These are phyloP conservation scores for Hippoglossus stenolepis DNA, from an alignment of 2,113 vertebrate species.

Conservation along the genomic window DNA sequence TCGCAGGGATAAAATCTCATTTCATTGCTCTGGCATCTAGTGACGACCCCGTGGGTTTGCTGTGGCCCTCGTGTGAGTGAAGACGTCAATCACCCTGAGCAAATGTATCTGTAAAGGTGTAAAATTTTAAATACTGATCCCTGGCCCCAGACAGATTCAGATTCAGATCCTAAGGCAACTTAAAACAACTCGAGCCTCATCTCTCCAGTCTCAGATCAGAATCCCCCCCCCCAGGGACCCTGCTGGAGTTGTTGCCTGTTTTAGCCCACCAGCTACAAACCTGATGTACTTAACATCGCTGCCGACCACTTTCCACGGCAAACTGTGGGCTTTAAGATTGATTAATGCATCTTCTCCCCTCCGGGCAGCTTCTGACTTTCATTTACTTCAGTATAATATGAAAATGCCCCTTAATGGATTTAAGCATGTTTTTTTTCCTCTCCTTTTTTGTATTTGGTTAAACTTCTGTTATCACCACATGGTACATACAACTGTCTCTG, in stretches of 20 bases:
- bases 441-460: not conserved
- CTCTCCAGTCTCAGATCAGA: slow-evolving; percentile 1
- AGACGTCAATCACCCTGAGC: slow-evolving; percentile 13
- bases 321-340: slow-evolving; percentile 43
- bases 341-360: slow-evolving; percentile 44
- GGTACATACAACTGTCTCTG: not conserved
- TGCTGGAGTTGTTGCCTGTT: slow-evolving; percentile 9
- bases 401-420: slow-evolving; percentile 35
- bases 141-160: not conserved
- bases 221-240: slow-evolving; percentile 13
- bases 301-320: slow-evolving; percentile 42
- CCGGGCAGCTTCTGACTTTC: slow-evolving; percentile 29
- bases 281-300: slow-evolving; percentile 26
- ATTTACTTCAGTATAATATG: slow-evolving; percentile 41
- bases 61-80: no score
- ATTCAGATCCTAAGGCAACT: slow-evolving; percentile 28
- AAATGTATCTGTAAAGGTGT: slow-evolving; percentile 32
- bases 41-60: no score
- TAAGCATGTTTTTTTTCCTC: not conserved
- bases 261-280: slow-evolving; percentile 30
- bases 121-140: slow-evolving; percentile 33
- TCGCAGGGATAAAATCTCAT: no score
- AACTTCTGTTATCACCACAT: slow-evolving; percentile 5
- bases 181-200: slow-evolving; percentile 20
- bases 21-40: no score